These are phyloP conservation scores for Marronus borbonicus DNA, from an alignment of 2,888 invertebrate genomes.

Conservation along the genomic window DNA sequence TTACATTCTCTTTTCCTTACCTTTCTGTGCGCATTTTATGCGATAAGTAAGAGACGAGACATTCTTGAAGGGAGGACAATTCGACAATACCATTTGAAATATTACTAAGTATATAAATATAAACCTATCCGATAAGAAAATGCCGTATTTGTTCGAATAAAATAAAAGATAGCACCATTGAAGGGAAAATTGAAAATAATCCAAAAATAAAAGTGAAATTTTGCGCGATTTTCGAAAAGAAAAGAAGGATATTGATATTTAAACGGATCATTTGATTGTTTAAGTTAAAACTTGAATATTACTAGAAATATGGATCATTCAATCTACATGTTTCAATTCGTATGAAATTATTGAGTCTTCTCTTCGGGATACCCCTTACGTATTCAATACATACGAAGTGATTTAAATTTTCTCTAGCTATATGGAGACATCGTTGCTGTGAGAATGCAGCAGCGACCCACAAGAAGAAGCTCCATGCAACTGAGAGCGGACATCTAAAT, in stretches of 20 bases:
- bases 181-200: slow-evolving; percentile 9
- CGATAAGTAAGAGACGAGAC: background rate
- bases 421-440: too few species aligned
- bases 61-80: background rate
- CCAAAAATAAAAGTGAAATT: slow-evolving; percentile 1
- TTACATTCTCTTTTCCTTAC: background rate
- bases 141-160: slow-evolving; percentile 32
- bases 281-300: background rate
- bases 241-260: slow-evolving; percentile 18
- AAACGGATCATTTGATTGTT: background rate
- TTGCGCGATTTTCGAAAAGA: slow-evolving; percentile 1
- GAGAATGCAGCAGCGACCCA: too few species aligned
- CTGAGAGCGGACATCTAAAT: too few species aligned
- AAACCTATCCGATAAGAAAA: slow-evolving; percentile 27
- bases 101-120: slow-evolving; percentile 13
- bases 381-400: too few species aligned
- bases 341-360: too few species aligned
- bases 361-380: too few species aligned
- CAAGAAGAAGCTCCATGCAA: too few species aligned
- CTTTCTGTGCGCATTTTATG: too few species aligned
- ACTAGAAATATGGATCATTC: too few species aligned
- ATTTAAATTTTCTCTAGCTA: too few species aligned
- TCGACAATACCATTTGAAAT: slow-evolving; percentile 30
- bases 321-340: too few species aligned
- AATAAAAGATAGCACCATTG: slow-evolving; percentile 29